These are phyloP conservation scores for Hippocampus zosterae DNA, from an alignment of 2,113 vertebrate genomes.

Conservation along the genomic window DNA sequence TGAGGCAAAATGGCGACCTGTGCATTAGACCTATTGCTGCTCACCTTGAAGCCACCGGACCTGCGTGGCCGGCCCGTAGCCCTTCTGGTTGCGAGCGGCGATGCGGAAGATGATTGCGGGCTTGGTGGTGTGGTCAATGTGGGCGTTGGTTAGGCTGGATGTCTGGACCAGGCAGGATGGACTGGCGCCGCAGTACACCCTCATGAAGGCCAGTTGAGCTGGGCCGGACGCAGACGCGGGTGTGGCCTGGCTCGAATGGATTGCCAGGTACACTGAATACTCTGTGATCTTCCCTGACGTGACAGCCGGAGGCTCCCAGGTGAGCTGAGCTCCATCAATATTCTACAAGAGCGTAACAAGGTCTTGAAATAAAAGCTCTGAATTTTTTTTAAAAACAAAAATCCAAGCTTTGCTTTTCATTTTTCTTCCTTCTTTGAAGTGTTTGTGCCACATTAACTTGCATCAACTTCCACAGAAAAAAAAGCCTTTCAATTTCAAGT, in stretches of 20 bases:
- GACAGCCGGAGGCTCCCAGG: constrained; percentile 88
- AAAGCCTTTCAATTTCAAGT: too few species aligned
- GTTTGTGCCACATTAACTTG: too few species aligned
- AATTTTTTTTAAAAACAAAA: too few species aligned
- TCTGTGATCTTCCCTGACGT: constrained; percentile 89
- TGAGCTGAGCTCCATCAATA: constrained; percentile 83
- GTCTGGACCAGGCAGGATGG: constrained; percentile 88
- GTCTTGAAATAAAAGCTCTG: too few species aligned
- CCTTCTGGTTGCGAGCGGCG: constrained; percentile 88
- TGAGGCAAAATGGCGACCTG: neutral
- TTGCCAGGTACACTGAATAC: constrained; percentile 88
- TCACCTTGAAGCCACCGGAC: constrained; percentile 93
- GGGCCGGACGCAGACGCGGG: constrained; percentile 77
- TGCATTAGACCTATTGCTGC: neutral
- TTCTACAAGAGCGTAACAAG: too few species aligned
- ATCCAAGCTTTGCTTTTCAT: too few species aligned
- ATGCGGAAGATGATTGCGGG: constrained; percentile 93
- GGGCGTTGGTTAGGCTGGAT: constrained; percentile 85
- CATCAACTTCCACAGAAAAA: too few species aligned
- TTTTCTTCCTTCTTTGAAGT: too few species aligned
- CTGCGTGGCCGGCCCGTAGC: constrained; percentile 89
- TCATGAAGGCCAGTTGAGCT: constrained; percentile 87
- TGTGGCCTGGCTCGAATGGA: constrained; percentile 79
- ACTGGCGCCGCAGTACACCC: constrained; percentile 89
- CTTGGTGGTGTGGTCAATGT: constrained; percentile 92